Conservation (phyloP, 2,113 vertebrate species). For the Morone chrysops region DNA sequence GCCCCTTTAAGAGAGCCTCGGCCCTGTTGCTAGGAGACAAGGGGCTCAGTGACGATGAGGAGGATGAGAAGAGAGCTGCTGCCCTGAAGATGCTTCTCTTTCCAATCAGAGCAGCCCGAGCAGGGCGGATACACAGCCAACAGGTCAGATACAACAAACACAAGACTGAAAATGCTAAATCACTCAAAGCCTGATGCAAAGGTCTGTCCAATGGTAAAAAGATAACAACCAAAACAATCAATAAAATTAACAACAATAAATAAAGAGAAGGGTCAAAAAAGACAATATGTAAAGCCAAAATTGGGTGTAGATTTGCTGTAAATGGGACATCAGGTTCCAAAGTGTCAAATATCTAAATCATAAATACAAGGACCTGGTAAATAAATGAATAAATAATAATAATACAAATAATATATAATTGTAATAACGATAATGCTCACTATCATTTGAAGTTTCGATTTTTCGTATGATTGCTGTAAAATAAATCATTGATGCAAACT, state of each 20-base stretch:
- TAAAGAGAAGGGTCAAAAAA: neutral
- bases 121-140: slow-evolving; percentile 18
- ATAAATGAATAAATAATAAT: no score
- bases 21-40: slow-evolving; percentile 84
- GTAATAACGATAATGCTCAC: neutral
- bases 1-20: slow-evolving; percentile 75
- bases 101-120: slow-evolving; percentile 58
- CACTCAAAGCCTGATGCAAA: neutral
- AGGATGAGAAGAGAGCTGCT: slow-evolving; percentile 58
- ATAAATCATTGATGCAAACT: neutral
- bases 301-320: neutral
- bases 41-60: slow-evolving; percentile 56
- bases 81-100: slow-evolving; percentile 45
- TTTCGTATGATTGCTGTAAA: neutral
- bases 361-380: neutral
- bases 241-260: neutral
- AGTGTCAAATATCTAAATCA: neutral
- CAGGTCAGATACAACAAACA: slow-evolving; percentile 14
- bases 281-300: neutral
- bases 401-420: neutral
- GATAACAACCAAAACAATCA: neutral
- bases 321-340: neutral
- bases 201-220: neutral
- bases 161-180: neutral
- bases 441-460: no score